Conservation (phyloP, 2,888 invertebrate species). For the Troides aeacus region DNA sequence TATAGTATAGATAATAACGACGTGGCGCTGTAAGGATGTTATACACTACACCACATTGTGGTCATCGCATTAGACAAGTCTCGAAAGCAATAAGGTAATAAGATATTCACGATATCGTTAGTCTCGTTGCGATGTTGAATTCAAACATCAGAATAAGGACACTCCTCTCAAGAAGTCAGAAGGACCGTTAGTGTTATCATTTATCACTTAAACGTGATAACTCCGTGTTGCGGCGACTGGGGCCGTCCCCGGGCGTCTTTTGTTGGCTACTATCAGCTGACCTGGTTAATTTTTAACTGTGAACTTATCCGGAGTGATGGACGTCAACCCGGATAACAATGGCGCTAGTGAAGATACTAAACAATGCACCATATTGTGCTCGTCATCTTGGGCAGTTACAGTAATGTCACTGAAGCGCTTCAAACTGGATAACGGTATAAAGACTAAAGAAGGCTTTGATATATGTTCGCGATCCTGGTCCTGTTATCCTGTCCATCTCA, state of each 20-base stretch:
- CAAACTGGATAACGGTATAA: not conserved
- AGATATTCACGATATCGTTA: not conserved
- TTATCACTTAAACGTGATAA: conserved; percentile 10
- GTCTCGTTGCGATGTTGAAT: not conserved
- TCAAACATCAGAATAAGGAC: conserved; percentile 3
- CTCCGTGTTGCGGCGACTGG: conserved; percentile 4
- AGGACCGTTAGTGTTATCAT: conserved; percentile 3
- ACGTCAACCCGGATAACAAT: too few relatives aligned
- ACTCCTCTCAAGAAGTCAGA: conserved; percentile 1
- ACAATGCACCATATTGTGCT: not conserved
- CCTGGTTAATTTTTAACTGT: not conserved
- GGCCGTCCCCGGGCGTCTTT: not conserved
- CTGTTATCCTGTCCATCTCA: too few relatives aligned
- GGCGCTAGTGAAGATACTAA: not conserved
- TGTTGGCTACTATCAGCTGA: not conserved
- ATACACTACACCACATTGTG: too few relatives aligned
- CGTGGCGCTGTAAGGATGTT: too few relatives aligned
- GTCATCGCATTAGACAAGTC: too few relatives aligned
- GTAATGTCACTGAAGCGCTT: not conserved
- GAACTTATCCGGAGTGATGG: not conserved
- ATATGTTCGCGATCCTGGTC: too few relatives aligned
- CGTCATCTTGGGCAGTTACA: not conserved
- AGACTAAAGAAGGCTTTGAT: too few relatives aligned
- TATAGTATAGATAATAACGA: too few relatives aligned
- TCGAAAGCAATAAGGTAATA: too few relatives aligned